A percentile compares a stretch with the other conserved stretches of the same genome.
Evolutionary conservation across 1,140 invertebrate genomes (phyloP).

Genomic region (Drosophila melanogaster): Release_6_plus_ISO1_MT NT_033779.5:16745501-16746000

Average conservation of each 20-base stretch:
- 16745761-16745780: neutral
- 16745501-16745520: conserved; percentile 78
- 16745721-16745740: neutral
- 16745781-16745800: no score
- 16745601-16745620: conserved; percentile 21
- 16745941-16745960: no score
- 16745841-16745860: neutral
- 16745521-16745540: conserved; percentile 82
- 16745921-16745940: rapidly evolving
- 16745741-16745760: neutral
- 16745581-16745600: conserved; percentile 76
- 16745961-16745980: no score
- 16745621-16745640: conserved; percentile 11
- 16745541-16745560: conserved; percentile 82
- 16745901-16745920: neutral
- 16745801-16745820: neutral
- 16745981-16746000: no score
- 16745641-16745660: conserved; percentile 14
- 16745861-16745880: neutral
- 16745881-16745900: neutral
- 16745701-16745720: neutral
- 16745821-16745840: neutral
- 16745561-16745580: conserved; percentile 80
- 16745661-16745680: neutral
- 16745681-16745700: neutral